These are phyloP conservation scores for Coturnix japonica DNA, from an alignment of 2,113 vertebrate species.

Conservation along the genomic window DNA sequence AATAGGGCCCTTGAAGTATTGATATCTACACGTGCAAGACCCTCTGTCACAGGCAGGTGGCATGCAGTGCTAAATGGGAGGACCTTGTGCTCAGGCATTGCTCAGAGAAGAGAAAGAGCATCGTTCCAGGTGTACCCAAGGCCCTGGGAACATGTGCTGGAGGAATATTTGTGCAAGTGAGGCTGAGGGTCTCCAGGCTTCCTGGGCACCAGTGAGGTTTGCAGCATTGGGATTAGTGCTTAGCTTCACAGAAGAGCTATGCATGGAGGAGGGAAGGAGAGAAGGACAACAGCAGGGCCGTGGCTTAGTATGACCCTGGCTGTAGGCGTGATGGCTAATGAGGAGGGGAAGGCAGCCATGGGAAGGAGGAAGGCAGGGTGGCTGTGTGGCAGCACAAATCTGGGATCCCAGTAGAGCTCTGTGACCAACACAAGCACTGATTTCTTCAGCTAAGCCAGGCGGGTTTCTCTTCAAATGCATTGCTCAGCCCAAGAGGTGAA, in stretches of 20 bases:
- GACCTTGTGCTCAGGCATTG: not conserved
- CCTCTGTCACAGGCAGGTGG: not conserved
- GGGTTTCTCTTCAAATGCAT: not conserved
- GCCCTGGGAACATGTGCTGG: not conserved
- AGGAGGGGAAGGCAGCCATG: not conserved
- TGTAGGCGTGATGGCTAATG: not conserved
- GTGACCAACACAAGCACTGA: not conserved
- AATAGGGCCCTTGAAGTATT: not conserved
- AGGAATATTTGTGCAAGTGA: not conserved
- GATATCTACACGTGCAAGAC: not conserved
- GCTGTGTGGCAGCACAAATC: not conserved
- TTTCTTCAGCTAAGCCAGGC: not conserved
- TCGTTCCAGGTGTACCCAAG: not conserved
- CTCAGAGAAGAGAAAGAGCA: not conserved
- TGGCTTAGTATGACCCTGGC: not conserved
- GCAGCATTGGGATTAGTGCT: not conserved
- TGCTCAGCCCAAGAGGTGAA: not conserved
- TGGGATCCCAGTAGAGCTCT: not conserved
- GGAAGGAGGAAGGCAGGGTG: not conserved
- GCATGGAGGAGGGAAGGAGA: not conserved
- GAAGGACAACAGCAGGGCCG: not conserved
- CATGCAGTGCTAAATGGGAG: not conserved
- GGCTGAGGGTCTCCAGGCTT: not conserved
- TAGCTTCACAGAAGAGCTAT: not conserved
- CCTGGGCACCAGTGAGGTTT: fast-evolving